Base-by-base conservation (phyloP, 2,888 invertebrate species). In the Diarsia mendica region DNA sequence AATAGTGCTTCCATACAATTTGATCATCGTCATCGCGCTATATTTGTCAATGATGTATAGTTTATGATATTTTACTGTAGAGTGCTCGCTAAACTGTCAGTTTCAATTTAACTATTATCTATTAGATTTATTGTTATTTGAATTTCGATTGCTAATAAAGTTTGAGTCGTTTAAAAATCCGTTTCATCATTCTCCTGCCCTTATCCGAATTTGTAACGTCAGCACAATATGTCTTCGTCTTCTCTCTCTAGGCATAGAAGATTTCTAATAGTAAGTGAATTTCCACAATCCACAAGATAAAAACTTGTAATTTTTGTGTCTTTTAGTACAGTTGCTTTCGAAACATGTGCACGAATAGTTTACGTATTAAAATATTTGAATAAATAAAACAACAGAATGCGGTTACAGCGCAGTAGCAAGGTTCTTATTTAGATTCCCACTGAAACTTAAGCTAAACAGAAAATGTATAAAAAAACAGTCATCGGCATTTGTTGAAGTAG, bases 41-140 rank as follows among this genome's bases (percentile, higher is more conserved):
- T 89, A 90, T 91, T 91, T 91, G 90, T 82, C 77, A 68, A 77
- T 87, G 89, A 88, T 87, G 88, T 88, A 44, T 87, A 89, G 91
- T 92, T 92, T 91, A 90, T 88, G 89, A 90, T 89, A 86, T 86
- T 86, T 83, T 75, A 82, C 82, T 80, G 72, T 77, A 74, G 86
- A 89, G 81, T 79, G 82, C 84, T 75, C 53, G 64, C 85, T 13
- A 63, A 28, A 23, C 44, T 46, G n/a, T 46, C 18, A 58, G 18
- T 51, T 79, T 51, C 11, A 64, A 64, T 72, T 64, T 72, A 46
- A 28, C 20, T 6, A 23, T 33, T 67, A 55, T 39, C 18, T 28
- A 51, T 39, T 33, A 33, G 53, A 79, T 66, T 61, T 20, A 72
- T 78, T 9, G 20, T 53, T 28, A 49, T 68, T 49, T 53, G 23